Evolutionary conservation across 1,140 invertebrate genomes (phyloP).

Genomic region (Drosophila nannoptera): DNA sequence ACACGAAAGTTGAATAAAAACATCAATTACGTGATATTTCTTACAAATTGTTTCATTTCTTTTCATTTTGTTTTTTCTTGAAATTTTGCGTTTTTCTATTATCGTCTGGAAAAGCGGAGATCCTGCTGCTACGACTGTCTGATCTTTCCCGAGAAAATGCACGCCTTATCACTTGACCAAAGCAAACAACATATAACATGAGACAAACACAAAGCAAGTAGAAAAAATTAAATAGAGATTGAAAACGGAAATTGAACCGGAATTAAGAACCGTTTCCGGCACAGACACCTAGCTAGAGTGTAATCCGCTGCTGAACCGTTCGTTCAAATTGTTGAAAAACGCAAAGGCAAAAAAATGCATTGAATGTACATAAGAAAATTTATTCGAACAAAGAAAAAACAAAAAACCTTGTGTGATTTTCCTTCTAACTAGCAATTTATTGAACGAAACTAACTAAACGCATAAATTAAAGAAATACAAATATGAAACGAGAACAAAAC

Average conservation of each 20-base stretch:
- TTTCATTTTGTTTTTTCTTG: constrained; percentile 19
- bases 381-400: constrained; percentile 42
- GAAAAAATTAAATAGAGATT: constrained; percentile 2
- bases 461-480: constrained; percentile 28
- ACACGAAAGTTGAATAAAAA: constrained; percentile 67
- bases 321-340: constrained; percentile 7
- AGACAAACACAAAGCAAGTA: constrained; percentile 16
- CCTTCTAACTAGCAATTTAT: constrained; percentile 70
- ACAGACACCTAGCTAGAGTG: constrained; percentile 32
- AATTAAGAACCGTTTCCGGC: too few species aligned
- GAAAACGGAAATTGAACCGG: constrained; percentile 12
- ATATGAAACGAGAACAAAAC: constrained; percentile 42
- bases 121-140: background rate
- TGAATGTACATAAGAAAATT: constrained; percentile 57
- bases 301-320: constrained; percentile 22
- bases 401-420: constrained; percentile 68
- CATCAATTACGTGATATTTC: constrained; percentile 75
- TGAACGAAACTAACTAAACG: constrained; percentile 31
- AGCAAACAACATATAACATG: constrained; percentile 1
- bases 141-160: constrained; percentile 17
- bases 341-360: constrained; percentile 24
- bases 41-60: constrained; percentile 65
- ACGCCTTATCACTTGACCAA: constrained; percentile 67
- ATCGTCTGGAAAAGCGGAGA: background rate
- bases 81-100: constrained; percentile 5